Evolutionary conservation across 2,797 vertebrate species (phyloP).

Genomic region (Hippoglossus hippoglossus): DNA sequence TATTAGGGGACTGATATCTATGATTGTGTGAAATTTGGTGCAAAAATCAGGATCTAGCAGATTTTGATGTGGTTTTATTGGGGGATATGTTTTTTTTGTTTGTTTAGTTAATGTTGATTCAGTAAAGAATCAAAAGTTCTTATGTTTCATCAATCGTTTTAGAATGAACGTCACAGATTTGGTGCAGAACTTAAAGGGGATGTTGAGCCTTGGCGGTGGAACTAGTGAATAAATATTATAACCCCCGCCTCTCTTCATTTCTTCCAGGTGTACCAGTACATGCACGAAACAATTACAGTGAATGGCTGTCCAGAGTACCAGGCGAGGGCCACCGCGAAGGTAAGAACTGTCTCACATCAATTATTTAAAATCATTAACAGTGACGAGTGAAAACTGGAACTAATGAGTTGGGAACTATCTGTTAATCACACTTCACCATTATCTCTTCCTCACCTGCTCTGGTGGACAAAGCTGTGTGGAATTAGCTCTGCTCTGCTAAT

Average conservation of each 20-base stretch:
- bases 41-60: no score
- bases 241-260: constrained; percentile 33
- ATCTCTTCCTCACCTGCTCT: constrained; percentile 18
- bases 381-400: constrained; percentile 9
- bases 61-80: no score
- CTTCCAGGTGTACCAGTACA: constrained; percentile 97
- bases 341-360: constrained; percentile 70
- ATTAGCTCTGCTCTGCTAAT: constrained; percentile 27
- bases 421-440: constrained; percentile 20
- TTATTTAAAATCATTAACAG: neutral
- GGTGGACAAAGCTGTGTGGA: constrained; percentile 20
- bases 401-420: constrained; percentile 11
- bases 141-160: no score
- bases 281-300: constrained; percentile 99
- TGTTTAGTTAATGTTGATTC: no score
- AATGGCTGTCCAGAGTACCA: constrained; percentile 98
- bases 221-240: constrained; percentile 14
- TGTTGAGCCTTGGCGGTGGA: no score
- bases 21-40: no score
- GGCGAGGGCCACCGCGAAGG: constrained; percentile 98
- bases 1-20: no score
- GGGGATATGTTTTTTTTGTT: no score
- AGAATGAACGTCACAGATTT: no score
- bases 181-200: no score
- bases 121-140: no score